Evolutionary conservation across 2,888 invertebrate genomes (phyloP).

Genomic region (Lymantria monacha): DNA sequence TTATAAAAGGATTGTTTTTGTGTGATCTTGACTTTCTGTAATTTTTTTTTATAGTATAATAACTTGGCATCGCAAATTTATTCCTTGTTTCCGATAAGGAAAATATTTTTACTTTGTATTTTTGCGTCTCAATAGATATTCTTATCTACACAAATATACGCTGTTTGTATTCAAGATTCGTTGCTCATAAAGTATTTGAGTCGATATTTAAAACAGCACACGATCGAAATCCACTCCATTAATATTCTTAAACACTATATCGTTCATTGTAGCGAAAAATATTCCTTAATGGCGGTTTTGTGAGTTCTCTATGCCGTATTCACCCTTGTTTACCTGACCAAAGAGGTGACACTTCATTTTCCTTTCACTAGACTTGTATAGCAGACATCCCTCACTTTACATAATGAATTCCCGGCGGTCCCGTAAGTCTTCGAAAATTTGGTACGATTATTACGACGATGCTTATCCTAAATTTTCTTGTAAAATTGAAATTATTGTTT

Average conservation of each 20-base stretch:
- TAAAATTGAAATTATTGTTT: slow-evolving; percentile 32
- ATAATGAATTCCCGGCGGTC: slow-evolving; percentile 52
- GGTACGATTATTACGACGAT: slow-evolving; percentile 30
- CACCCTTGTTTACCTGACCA: slow-evolving; percentile 40
- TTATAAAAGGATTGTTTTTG: no score
- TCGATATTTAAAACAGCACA: no score
- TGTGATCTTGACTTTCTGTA: no score
- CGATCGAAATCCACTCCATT: not conserved
- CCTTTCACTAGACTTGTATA: slow-evolving; percentile 39
- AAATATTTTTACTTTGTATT: no score
- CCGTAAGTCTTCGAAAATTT: slow-evolving; percentile 44
- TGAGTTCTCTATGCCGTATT: slow-evolving; percentile 8
- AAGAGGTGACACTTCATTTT: slow-evolving; percentile 61
- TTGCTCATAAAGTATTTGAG: no score
- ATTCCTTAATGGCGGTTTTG: slow-evolving; percentile 15
- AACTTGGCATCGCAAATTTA: no score
- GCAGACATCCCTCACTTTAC: slow-evolving; percentile 48
- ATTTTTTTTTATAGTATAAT: no score
- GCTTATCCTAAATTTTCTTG: slow-evolving; percentile 17
- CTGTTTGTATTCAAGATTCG: no score
- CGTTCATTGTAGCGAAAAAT: slow-evolving; percentile 19
- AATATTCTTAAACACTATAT: slow-evolving; percentile 17
- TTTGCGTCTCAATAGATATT: no score
- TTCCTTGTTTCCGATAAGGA: no score
- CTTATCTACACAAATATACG: no score